phyloP scores from a whole-genome alignment of 1,140 invertebrate species.

The Cecropterus lyciades region DNA sequence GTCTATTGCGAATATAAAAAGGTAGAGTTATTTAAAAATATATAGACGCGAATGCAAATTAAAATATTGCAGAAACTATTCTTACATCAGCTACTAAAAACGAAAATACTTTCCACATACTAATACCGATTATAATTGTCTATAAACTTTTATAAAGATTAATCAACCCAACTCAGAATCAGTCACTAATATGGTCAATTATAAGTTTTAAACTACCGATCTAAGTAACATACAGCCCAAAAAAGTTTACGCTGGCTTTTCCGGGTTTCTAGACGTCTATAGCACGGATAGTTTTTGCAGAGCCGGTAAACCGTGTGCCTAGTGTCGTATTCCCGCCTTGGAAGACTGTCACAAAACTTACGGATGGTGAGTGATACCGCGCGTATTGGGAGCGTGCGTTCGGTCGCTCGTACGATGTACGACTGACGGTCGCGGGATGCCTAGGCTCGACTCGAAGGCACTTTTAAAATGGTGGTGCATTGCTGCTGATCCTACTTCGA shows the following conservation, averaged over 20 bases:
- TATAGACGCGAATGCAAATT: no score
- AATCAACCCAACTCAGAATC: neutral
- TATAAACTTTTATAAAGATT: neutral
- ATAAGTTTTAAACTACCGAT: conserved; percentile 56
- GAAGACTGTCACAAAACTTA: conserved; percentile 62
- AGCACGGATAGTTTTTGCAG: conserved; percentile 11
- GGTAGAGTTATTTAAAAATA: no score
- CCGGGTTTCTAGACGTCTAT: neutral
- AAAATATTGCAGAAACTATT: no score
- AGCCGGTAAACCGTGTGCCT: conserved; percentile 32
- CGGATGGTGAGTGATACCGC: conserved; percentile 43
- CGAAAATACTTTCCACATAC: no score
- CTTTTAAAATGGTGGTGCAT: conserved; percentile 23
- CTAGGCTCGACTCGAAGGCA: conserved; percentile 22
- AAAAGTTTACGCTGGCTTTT: conserved; percentile 39
- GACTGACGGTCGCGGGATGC: conserved; percentile 41
- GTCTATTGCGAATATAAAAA: no score
- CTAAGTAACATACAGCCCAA: conserved; percentile 2
- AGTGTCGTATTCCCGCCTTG: conserved; percentile 40
- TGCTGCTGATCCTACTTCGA: conserved; percentile 11
- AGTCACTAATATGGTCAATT: conserved; percentile 40
- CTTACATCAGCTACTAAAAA: no score
- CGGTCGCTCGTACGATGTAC: conserved; percentile 45
- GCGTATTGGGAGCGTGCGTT: conserved; percentile 46
- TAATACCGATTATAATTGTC: no score